Evolutionary conservation across 2,113 vertebrate genomes (phyloP).

Genomic region (Galbula dea): DNA sequence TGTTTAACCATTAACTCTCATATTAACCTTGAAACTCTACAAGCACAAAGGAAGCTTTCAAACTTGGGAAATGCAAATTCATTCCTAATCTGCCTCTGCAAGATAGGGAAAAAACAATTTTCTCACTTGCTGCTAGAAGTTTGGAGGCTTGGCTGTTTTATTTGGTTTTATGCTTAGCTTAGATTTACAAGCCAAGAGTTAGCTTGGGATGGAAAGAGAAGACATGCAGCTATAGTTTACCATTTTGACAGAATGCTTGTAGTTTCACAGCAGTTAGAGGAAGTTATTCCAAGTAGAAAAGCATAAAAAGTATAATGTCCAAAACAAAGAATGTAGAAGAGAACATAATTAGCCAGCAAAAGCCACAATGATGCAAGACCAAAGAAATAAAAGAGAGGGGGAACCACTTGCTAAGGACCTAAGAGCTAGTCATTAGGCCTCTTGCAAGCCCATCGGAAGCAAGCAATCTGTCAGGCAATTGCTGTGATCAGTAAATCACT

Average conservation of each 20-base stretch:
- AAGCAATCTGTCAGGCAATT: background rate
- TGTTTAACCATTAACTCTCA: background rate
- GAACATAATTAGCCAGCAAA: background rate
- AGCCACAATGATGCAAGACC: background rate
- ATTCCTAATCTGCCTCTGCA: background rate
- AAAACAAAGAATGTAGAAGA: background rate
- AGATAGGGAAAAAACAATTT: background rate
- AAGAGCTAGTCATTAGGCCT: background rate
- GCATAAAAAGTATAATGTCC: background rate
- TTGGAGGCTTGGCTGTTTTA: background rate
- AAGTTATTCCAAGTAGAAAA: background rate
- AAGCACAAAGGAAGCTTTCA: background rate
- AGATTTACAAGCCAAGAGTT: background rate
- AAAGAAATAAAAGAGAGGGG: background rate
- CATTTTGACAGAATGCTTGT: background rate
- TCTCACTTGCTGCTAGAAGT: background rate
- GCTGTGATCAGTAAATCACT: background rate
- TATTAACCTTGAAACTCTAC: background rate
- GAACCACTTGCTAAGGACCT: background rate
- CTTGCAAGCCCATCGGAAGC: background rate
- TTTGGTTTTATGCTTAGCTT: background rate
- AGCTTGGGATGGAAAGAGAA: background rate
- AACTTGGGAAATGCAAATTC: background rate
- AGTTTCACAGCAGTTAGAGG: background rate
- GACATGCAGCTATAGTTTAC: background rate